A percentile compares a stretch with the other conserved stretches of the same genome.
Conservation (phyloP, 2,113 vertebrate genomes). For the Spea bombifrons region DNA sequence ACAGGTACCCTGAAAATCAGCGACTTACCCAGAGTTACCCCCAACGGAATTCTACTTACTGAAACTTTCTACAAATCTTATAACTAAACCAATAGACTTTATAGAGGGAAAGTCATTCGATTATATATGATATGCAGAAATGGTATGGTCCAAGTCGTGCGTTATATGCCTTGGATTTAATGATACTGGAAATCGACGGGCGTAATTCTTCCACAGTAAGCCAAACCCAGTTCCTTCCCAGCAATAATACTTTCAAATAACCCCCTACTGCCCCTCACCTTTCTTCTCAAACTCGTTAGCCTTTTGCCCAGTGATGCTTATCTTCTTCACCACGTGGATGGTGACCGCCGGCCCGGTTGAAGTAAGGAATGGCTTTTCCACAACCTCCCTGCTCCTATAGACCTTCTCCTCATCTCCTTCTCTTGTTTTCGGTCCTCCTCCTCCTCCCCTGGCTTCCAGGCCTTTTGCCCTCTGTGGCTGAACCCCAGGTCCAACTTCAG, state of each 20-base stretch:
- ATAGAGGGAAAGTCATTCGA: no score
- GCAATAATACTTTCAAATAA: neutral
- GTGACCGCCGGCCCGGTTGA: neutral
- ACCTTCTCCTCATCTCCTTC: conserved; percentile 30
- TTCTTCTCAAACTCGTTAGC: conserved; percentile 25
- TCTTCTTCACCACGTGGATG: conserved; percentile 59
- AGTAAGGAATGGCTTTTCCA: conserved; percentile 54
- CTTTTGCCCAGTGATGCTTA: conserved; percentile 54
- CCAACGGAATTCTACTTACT: no score
- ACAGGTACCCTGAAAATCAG: no score
- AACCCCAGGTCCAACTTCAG: conserved; percentile 23
- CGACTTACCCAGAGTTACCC: no score
- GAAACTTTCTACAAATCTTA: no score
- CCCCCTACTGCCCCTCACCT: neutral
- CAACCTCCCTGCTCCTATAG: conserved; percentile 55
- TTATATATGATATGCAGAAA: no score
- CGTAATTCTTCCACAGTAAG: no score
- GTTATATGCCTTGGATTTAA: no score
- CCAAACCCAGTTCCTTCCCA: no score
- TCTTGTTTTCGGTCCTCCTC: conserved; percentile 4
- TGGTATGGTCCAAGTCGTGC: no score
- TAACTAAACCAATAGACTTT: no score
- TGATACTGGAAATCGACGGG: no score
- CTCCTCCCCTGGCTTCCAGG: conserved; percentile 49
- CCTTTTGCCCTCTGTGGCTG: conserved; percentile 54